phyloP scores from a whole-genome alignment of 2,888 invertebrate species.

The Tortricodes alternella region DNA sequence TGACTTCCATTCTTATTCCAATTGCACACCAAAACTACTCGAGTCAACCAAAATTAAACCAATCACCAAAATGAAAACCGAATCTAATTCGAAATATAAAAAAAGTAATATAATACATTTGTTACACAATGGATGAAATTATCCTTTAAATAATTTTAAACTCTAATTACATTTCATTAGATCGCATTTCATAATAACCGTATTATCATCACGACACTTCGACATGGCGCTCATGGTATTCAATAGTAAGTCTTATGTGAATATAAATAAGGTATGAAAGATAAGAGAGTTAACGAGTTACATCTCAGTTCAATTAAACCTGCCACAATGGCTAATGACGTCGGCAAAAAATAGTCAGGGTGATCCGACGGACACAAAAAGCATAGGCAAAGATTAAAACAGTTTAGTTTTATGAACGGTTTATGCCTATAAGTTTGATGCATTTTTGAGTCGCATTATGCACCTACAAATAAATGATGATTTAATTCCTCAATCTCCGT shows the following conservation, averaged over 20 bases:
- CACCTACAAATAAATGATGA: too few species aligned
- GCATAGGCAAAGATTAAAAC: conserved; percentile 40
- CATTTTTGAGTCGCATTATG: neutral
- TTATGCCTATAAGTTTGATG: conserved; percentile 5
- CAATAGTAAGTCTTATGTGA: neutral
- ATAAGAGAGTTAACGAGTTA: neutral
- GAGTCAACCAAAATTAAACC: conserved; percentile 4
- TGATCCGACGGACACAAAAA: conserved; percentile 51
- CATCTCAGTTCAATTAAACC: conserved; percentile 47
- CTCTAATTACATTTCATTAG: neutral
- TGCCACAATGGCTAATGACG: conserved; percentile 68
- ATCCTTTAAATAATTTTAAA: neutral
- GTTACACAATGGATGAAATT: neutral
- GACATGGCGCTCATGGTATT: neutral
- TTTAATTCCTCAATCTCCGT: too few species aligned
- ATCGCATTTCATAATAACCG: neutral
- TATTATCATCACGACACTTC: neutral
- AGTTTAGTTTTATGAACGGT: neutral
- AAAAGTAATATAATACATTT: conserved; percentile 10
- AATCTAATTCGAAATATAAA: conserved; percentile 19
- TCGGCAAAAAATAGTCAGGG: conserved; percentile 59
- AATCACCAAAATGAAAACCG: conserved; percentile 7
- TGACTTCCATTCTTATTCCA: too few species aligned
- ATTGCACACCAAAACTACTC: too few species aligned
- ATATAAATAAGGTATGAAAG: neutral